Base-by-base conservation (phyloP, 2,113 vertebrate genomes). In the Uria aalge region DNA sequence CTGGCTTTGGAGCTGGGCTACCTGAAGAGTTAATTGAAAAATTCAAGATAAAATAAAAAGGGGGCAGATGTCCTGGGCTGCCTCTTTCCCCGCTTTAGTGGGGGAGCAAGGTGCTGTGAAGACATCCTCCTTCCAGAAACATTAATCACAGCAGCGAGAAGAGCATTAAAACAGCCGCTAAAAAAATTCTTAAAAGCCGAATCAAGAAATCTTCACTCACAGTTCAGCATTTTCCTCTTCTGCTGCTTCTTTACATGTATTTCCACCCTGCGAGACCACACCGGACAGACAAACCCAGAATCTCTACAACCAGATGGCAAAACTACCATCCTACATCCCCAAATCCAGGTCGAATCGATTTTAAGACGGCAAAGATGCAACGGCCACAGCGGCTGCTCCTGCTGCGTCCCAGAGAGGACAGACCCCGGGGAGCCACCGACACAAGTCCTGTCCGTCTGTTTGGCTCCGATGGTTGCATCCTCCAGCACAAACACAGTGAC, bases 391-490 rank as follows among this genome's bases (percentile, higher is more conserved):
- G 15, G 76, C 77, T 50, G 50, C 76, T 57, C 41, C 41, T 22
- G n/a, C 62, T 1, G 12, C 14, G 3, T 16, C 57, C 53, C 20
- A 7, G 52, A 14, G 45, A 36, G 56, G 38, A 36, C 67, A 40
- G 52, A 11, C 11, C 41, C 64, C 3, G 2, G 66, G 30, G 19
- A 82, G 36, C n/a, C 10, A 1, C 50, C 9, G 18, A 11, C 22
- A 7, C 0, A 4, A 55, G 26, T 2, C 5, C 12, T 11, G 9
- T 15, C 66, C 2, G 1, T 12, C 32, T 12, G n/a, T 8, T 32
- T 23, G 48, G 48, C 57, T 55, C 53, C 11, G 6, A 20, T 12
- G 71, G 19, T 3, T 15, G 21, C 56, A 53, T 66, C 18, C 50
- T 41, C 55, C 6, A 1, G 60, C 22, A 71, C 19, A 14, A 59